phyloP scores from a whole-genome alignment of 2,113 vertebrate genomes.

The Potamarius usumacintae region DNA sequence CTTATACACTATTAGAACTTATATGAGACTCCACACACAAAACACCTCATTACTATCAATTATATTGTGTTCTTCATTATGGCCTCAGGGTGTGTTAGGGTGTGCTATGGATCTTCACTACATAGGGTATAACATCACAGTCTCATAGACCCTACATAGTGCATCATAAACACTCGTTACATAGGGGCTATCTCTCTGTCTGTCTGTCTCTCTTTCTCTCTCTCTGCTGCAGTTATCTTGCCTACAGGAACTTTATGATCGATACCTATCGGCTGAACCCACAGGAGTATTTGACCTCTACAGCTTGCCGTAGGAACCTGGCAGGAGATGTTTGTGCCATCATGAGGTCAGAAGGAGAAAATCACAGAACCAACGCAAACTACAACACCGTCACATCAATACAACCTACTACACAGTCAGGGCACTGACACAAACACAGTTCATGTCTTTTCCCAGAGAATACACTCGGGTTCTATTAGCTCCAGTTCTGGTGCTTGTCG shows the following conservation, averaged over 20 bases:
- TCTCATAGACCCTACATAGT: neutral
- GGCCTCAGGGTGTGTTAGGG: neutral
- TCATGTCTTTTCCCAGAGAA: neutral
- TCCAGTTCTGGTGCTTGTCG: neutral
- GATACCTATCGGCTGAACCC: slow-evolving; percentile 97
- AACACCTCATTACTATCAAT: neutral
- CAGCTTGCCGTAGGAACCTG: slow-evolving; percentile 91
- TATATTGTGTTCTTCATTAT: neutral
- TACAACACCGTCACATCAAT: neutral
- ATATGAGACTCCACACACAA: neutral
- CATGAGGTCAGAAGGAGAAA: slow-evolving; percentile 79
- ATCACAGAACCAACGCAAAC: neutral
- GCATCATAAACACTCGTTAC: neutral
- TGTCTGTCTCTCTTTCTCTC: neutral
- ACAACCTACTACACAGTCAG: neutral
- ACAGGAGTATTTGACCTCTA: slow-evolving; percentile 95
- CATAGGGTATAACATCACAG: neutral
- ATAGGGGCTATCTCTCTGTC: neutral
- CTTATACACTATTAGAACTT: neutral
- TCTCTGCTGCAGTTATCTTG: slow-evolving; percentile 81
- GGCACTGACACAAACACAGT: neutral
- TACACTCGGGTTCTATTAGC: neutral
- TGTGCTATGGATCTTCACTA: neutral
- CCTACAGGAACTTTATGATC: slow-evolving; percentile 99
- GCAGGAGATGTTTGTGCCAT: slow-evolving; percentile 96